Evolutionary conservation across 2,888 invertebrate species (phyloP).

Genomic region (Spodoptera picta): DNA sequence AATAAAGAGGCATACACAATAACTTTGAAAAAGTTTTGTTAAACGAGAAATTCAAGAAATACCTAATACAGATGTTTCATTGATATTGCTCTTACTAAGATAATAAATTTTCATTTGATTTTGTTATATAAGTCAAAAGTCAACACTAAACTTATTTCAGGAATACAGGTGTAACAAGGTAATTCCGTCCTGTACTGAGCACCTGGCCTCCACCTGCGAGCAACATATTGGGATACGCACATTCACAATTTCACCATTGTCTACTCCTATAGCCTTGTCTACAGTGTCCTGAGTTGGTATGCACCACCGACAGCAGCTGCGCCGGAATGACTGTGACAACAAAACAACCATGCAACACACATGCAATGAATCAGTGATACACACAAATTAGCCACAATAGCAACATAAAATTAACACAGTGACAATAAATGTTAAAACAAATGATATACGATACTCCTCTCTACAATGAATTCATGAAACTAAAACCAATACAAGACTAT

Average conservation of each 20-base stretch:
- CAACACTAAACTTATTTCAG: conserved; percentile 9
- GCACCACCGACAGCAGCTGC: conserved; percentile 83
- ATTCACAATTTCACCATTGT: conserved; percentile 69
- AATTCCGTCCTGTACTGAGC: conserved; percentile 41
- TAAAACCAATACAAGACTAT: conserved; percentile 10
- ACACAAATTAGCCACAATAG: conserved; percentile 56
- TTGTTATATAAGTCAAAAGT: neutral
- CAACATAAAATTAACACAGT: conserved; percentile 34
- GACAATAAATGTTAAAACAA: too few relatives aligned
- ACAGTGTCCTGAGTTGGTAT: conserved; percentile 70
- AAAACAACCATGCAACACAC: conserved; percentile 83
- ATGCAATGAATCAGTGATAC: conserved; percentile 67
- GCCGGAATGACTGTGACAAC: conserved; percentile 83
- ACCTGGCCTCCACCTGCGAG: conserved; percentile 41
- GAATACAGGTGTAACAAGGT: conserved; percentile 35
- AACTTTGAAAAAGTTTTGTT: conserved; percentile 1
- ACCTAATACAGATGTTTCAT: conserved; percentile 4
- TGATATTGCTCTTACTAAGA: neutral
- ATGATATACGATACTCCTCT: too few relatives aligned
- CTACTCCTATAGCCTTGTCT: conserved; percentile 75
- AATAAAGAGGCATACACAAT: conserved; percentile 6
- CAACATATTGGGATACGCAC: conserved; percentile 74
- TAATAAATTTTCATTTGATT: too few relatives aligned
- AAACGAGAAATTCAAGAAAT: conserved; percentile 6
- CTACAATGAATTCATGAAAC: neutral